A percentile compares a stretch with the other conserved stretches of the same genome.
phyloP scores from a whole-genome alignment of 2,888 invertebrate species.

The Sturmia bella region DNA sequence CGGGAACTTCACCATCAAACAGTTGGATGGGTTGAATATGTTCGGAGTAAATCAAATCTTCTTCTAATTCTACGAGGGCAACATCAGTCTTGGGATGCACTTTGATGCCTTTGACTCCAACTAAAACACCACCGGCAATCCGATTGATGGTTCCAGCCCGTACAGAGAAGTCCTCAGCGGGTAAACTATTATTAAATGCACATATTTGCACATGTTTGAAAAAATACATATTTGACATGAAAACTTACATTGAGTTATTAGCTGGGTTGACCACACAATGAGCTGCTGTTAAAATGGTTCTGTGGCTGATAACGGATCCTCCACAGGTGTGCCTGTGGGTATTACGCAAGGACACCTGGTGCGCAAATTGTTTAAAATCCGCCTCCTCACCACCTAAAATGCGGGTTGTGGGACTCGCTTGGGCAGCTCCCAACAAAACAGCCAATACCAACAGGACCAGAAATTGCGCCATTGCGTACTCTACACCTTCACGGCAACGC shows the following conservation, averaged over 20 bases:
- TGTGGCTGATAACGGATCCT: conserved; percentile 73
- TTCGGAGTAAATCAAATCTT: conserved; percentile 69
- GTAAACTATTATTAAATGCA: no score
- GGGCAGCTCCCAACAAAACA: conserved; percentile 23
- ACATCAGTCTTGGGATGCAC: conserved; percentile 73
- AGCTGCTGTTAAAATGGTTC: conserved; percentile 73
- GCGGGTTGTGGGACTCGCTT: conserved; percentile 48
- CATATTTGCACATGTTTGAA: no score
- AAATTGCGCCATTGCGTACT: conserved; percentile 25
- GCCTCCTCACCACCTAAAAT: conserved; percentile 76
- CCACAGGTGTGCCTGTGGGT: conserved; percentile 72
- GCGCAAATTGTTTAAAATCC: conserved; percentile 75
- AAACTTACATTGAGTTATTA: conserved; percentile 52
- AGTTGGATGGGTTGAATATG: conserved; percentile 70
- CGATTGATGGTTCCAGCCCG: conserved; percentile 76
- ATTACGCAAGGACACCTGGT: conserved; percentile 76
- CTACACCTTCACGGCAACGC: neutral
- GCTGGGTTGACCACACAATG: conserved; percentile 72
- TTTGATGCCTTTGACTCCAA: conserved; percentile 71
- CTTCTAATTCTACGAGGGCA: conserved; percentile 72
- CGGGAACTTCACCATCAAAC: conserved; percentile 68
- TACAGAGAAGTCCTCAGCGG: conserved; percentile 72
- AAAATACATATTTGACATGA: neutral
- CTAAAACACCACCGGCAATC: conserved; percentile 73
- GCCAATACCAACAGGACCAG: conserved; percentile 4